Percentiles rank a stretch among this genome's conserved stretches.
Evolutionary conservation across 2,888 invertebrate genomes (phyloP).

Genomic region (Cenopis cana): DNA sequence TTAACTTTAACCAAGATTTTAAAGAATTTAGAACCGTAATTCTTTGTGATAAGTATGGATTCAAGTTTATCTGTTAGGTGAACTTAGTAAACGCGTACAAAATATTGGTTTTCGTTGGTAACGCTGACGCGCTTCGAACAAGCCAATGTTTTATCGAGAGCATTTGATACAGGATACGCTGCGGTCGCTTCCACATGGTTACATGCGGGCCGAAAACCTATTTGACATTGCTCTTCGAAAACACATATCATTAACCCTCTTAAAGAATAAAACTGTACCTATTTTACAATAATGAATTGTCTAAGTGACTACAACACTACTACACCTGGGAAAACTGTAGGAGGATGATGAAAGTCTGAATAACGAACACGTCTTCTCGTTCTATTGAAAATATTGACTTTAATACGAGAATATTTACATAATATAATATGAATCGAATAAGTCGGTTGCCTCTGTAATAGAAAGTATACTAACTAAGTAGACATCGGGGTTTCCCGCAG

Average conservation of each 20-base stretch:
- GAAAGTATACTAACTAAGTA: neutral
- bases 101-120: conserved; percentile 73
- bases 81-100: conserved; percentile 55
- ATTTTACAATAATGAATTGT: neutral
- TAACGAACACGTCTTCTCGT: too few species aligned
- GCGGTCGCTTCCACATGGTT: conserved; percentile 69
- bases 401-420: too few species aligned
- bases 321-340: neutral
- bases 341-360: too few species aligned
- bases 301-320: neutral
- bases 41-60: conserved; percentile 33
- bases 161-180: conserved; percentile 69
- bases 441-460: too few species aligned
- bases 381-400: too few species aligned
- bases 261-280: neutral
- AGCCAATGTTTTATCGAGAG: conserved; percentile 68
- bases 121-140: conserved; percentile 62
- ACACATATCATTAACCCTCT: conserved; percentile 20
- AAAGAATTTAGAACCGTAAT: conserved; percentile 60
- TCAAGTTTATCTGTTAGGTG: conserved; percentile 56
- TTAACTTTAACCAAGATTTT: conserved; percentile 36
- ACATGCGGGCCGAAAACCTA: conserved; percentile 44
- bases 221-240: conserved; percentile 20
- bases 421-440: too few species aligned
- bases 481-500: neutral